Evolutionary conservation across 2,113 vertebrate genomes (phyloP).

Genomic region (Himantopus leucocephalus): DNA sequence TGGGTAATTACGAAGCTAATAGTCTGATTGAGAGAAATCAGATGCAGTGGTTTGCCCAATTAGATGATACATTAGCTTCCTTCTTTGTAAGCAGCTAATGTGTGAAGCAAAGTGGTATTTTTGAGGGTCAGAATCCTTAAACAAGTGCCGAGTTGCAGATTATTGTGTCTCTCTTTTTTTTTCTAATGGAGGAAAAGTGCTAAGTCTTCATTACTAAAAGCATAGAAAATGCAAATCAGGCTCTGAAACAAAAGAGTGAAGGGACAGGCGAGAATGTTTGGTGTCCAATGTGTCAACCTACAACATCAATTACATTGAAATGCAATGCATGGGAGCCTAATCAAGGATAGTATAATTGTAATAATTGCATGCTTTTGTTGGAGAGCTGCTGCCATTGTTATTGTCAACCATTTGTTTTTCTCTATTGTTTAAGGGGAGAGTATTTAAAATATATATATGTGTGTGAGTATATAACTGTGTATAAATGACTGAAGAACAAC

Average conservation of each 20-base stretch:
- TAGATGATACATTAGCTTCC: constrained; percentile 99
- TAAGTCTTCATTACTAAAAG: constrained; percentile 98
- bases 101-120: constrained; percentile 99
- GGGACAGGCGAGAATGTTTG: constrained; percentile 91
- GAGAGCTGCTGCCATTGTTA: constrained; percentile 84
- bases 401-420: constrained; percentile 88
- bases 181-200: constrained; percentile 95
- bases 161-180: constrained; percentile 84
- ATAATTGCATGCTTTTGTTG: constrained; percentile 91
- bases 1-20: constrained; percentile 99
- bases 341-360: constrained; percentile 90
- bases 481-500: constrained; percentile 70
- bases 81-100: constrained; percentile 99
- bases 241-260: constrained; percentile 87
- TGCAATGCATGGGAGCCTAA: constrained; percentile 89
- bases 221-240: constrained; percentile 90
- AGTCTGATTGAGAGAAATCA: constrained; percentile 99
- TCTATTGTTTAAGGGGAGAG: constrained; percentile 79
- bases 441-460: constrained; percentile 76
- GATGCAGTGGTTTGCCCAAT: constrained; percentile 99
- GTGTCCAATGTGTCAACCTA: constrained; percentile 91
- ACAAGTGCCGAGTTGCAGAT: constrained; percentile 91
- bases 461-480: constrained; percentile 61
- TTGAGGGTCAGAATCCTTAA: constrained; percentile 98
- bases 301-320: constrained; percentile 94